phyloP scores from a whole-genome alignment of 2,113 vertebrate species.

The Leucoraja erinaceus region DNA sequence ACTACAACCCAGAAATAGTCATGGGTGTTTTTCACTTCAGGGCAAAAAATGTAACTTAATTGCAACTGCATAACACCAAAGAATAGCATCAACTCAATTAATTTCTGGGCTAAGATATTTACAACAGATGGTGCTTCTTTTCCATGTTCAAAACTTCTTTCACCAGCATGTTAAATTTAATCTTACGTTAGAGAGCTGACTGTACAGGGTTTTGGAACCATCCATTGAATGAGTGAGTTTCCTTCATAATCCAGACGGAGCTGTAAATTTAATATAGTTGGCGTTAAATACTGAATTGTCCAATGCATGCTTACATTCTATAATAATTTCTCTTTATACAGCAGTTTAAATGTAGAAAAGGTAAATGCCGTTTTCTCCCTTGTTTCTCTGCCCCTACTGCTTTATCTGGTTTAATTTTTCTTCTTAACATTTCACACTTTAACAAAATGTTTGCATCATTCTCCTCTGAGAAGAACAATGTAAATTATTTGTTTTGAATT shows the following conservation, averaged over 20 bases:
- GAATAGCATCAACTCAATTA: too few species aligned
- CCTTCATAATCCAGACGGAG: constrained; percentile 16
- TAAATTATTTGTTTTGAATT: too few species aligned
- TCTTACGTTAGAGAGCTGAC: background rate
- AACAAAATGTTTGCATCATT: too few species aligned
- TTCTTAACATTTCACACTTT: background rate
- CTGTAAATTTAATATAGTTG: constrained; percentile 4
- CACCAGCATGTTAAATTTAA: background rate
- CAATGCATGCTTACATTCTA: background rate
- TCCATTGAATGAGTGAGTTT: background rate
- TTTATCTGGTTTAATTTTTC: background rate
- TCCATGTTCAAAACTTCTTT: background rate
- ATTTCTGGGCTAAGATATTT: background rate
- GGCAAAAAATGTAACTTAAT: too few species aligned
- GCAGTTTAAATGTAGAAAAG: too few species aligned
- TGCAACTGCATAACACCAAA: too few species aligned
- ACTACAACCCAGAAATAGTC: too few species aligned
- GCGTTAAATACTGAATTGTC: background rate
- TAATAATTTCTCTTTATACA: background rate
- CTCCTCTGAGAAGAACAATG: too few species aligned
- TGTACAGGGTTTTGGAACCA: background rate
- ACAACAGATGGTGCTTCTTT: background rate
- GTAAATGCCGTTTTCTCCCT: too few species aligned
- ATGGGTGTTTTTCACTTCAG: too few species aligned
- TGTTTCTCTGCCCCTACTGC: background rate